Evolutionary conservation across 2,113 vertebrate species (phyloP), one percentile per base, ranked within the genome.

Genomic region (Notothenia rossii): DNA sequence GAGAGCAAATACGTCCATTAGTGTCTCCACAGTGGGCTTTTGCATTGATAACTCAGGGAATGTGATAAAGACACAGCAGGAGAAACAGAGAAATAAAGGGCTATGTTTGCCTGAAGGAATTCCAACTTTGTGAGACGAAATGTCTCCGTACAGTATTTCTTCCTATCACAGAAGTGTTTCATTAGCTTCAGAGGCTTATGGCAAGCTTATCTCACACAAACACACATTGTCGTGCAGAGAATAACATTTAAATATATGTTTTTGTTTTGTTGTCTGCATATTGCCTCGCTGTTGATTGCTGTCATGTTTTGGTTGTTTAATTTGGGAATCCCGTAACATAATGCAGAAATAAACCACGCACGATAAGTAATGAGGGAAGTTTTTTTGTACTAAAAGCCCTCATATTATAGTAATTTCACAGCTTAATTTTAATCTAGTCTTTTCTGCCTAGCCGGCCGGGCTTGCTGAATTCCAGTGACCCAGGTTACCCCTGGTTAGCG

Each of bases 401-500:
- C 3, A 22, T 69, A 29, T 50, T 64, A 80, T 73, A 75, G 69
- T 59, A 15, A 62, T 82, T 83, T 66, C 40, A 72, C 49, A 73
- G 46, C 22, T 5, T n/a, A 1, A 54, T 40, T 54, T 58, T 63
- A 68, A 90, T 54, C 40, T 51, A 18, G 33, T 68, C 3, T 80
- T 69, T 55, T 82, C 46, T 22, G 12, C 58, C 54, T 86, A 99
- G 98, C 87, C 97, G 98, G 25, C 98, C 98, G 63, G 98, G 98
- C 82, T 92, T 99, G 77, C 91, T 99, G 77, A 98, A 98, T 83
- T 94, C 96, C 62, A 94, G 96, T 79, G 98, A 99, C 86, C 96
- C 97, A 18, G 96, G 91, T 62, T 99, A 99, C 79, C 98, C 98
- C 70, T 99, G 98, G 98, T 96, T 99, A 87, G 98, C 98, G 4